phyloP scores from a whole-genome alignment of 2,797 vertebrate genomes.

The Gallinago solitaria region DNA sequence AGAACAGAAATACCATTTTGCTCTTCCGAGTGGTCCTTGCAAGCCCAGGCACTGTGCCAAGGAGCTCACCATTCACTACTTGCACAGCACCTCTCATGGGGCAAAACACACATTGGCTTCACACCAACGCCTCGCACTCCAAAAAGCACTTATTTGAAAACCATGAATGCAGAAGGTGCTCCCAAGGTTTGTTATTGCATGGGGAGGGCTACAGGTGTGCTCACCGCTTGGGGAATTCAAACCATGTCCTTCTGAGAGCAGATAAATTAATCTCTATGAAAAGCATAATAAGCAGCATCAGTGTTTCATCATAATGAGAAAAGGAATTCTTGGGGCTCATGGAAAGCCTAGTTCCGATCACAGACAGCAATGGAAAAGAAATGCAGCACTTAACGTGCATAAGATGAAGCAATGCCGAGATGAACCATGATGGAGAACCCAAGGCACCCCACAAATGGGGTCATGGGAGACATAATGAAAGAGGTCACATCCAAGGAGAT shows the following conservation, averaged over 20 bases:
- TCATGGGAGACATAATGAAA: not conserved
- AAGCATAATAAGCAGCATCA: not conserved
- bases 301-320: not conserved
- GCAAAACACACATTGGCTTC: not conserved
- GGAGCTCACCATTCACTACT: not conserved
- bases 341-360: not conserved
- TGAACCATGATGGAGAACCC: not conserved
- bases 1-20: not conserved
- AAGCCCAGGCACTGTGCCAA: not conserved
- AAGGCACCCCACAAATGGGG: accelerated
- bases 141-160: not conserved
- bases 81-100: not conserved
- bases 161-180: not conserved
- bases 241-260: not conserved
- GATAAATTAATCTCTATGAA: not conserved
- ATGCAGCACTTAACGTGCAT: accelerated
- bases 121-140: not conserved
- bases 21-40: not conserved
- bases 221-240: not conserved
- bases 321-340: accelerated
- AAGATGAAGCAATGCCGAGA: not conserved
- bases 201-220: not conserved
- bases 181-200: not conserved
- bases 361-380: not conserved
- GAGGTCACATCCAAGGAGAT: not conserved